phyloP scores from a whole-genome alignment of 2,797 vertebrate genomes.

The Artibeus lituratus region DNA sequence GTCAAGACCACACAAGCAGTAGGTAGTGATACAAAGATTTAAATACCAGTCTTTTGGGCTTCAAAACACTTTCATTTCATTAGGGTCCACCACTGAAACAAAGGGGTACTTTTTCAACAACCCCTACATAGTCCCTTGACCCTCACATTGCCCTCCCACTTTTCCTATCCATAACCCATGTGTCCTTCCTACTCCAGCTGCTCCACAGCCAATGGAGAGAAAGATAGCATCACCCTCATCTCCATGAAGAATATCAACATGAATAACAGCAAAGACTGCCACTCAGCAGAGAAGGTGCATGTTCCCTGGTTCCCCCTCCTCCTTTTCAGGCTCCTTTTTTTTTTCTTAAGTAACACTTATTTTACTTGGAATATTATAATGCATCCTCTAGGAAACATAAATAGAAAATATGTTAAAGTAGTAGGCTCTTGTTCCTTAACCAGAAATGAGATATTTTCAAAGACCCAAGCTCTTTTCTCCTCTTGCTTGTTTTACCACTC shows the following conservation, averaged over 20 bases:
- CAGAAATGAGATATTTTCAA: neutral
- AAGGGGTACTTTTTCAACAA: neutral
- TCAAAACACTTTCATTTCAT: slow-evolving; percentile 13
- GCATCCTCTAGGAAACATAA: too few species aligned
- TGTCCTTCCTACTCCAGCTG: slow-evolving; percentile 66
- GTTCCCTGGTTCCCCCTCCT: neutral
- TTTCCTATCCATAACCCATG: neutral
- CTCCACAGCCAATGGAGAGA: slow-evolving; percentile 76
- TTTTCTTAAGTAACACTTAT: too few species aligned
- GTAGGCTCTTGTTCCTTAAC: neutral
- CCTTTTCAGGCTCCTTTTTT: neutral
- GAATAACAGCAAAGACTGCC: slow-evolving; percentile 80
- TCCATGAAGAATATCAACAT: slow-evolving; percentile 86
- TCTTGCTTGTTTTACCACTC: neutral
- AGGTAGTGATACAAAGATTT: slow-evolving; percentile 5
- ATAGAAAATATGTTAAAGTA: too few species aligned
- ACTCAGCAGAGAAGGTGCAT: slow-evolving; percentile 77
- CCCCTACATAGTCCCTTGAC: neutral
- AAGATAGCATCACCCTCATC: slow-evolving; percentile 83
- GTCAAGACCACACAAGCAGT: neutral
- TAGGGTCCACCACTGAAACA: neutral
- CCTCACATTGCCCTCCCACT: neutral
- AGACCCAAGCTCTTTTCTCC: neutral
- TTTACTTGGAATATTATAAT: too few species aligned
- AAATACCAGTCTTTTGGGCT: neutral